phyloP scores from a whole-genome alignment of 1,140 invertebrate genomes.

The Harpegnathos saltator region DNA sequence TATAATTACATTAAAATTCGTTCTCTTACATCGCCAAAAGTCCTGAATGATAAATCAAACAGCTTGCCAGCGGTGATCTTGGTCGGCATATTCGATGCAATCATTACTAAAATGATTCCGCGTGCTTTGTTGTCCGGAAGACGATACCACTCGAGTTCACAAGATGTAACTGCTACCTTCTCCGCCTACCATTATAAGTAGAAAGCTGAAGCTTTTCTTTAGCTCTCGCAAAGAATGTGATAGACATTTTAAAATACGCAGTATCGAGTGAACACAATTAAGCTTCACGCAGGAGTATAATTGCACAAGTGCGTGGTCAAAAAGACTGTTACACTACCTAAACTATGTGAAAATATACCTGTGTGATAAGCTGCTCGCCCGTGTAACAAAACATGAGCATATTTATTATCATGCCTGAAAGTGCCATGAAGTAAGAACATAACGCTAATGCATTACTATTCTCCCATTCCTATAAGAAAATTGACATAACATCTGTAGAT shows the following conservation, averaged over 20 bases:
- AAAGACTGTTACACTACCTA: background rate
- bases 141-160: slow-evolving; percentile 68
- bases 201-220: background rate
- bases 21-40: slow-evolving; percentile 67
- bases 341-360: background rate
- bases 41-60: slow-evolving; percentile 61
- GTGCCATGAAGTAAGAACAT: background rate
- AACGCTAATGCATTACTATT: slow-evolving; percentile 47
- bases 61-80: slow-evolving; percentile 71
- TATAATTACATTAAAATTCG: background rate
- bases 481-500: no score
- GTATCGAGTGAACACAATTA: no score
- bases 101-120: slow-evolving; percentile 69
- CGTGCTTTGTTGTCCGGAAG: slow-evolving; percentile 62
- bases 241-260: background rate
- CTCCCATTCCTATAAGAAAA: slow-evolving; percentile 68
- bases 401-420: background rate
- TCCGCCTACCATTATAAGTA: slow-evolving; percentile 57
- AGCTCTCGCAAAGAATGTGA: background rate
- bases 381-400: slow-evolving; percentile 35
- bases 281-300: no score
- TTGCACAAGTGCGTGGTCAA: no score
- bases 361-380: slow-evolving; percentile 22
- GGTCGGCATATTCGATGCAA: slow-evolving; percentile 61
- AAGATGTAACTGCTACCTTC: slow-evolving; percentile 59